These are phyloP conservation scores for Hydrozoanthus gracilis DNA, from an alignment of 92 coral and sea anemone genomes.

Conservation along the genomic window DNA sequence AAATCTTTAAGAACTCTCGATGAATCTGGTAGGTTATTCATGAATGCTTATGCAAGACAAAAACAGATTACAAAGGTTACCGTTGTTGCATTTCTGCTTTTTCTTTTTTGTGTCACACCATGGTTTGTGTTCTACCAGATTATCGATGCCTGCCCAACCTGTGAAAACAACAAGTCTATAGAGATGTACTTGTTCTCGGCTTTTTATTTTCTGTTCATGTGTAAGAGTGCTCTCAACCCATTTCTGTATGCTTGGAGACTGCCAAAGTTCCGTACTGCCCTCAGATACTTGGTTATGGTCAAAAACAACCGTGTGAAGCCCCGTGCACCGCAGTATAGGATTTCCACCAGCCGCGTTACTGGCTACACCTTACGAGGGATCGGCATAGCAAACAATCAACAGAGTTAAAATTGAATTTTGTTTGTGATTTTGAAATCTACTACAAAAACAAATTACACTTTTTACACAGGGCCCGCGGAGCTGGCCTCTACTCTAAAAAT, in stretches of 20 bases:
- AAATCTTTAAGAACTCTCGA: conserved; percentile 58
- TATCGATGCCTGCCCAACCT: conserved; percentile 76
- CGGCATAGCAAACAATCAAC: no score
- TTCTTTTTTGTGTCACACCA: conserved; percentile 72
- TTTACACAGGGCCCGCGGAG: no score
- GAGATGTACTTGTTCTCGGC: conserved; percentile 76
- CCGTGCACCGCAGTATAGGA: conserved; percentile 22
- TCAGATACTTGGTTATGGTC: conserved; percentile 51
- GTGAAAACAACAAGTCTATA: conserved; percentile 63
- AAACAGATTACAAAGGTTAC: conserved; percentile 73
- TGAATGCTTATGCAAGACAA: conserved; percentile 75
- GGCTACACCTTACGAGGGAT: no score
- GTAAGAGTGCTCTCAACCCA: conserved; percentile 74
- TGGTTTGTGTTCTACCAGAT: conserved; percentile 85
- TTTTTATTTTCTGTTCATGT: conserved; percentile 73
- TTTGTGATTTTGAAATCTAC: no score
- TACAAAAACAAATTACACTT: no score
- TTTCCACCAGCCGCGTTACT: background rate
- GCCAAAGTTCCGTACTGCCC: conserved; percentile 66
- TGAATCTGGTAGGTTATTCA: conserved; percentile 65
- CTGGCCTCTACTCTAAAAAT: no score
- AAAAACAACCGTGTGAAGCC: background rate
- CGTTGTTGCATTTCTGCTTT: conserved; percentile 58
- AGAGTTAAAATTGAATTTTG: no score
- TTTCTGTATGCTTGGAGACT: conserved; percentile 86